Conservation (phyloP, 2,797 vertebrate genomes). For the Poeciliopsis infans region DNA sequence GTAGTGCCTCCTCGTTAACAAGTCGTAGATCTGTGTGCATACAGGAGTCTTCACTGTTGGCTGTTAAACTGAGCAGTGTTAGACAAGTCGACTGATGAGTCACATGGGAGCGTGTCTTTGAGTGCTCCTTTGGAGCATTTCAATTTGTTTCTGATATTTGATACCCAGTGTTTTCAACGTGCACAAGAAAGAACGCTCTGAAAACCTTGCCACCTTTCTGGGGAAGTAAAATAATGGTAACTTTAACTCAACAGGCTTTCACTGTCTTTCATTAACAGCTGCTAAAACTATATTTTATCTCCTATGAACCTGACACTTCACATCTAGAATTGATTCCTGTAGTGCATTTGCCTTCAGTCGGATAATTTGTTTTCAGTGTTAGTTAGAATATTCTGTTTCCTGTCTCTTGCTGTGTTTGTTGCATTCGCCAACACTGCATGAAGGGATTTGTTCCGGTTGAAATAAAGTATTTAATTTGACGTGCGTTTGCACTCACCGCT, state of each 20-base stretch:
- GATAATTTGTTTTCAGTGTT: slow-evolving; percentile 14
- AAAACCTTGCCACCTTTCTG: slow-evolving; percentile 1
- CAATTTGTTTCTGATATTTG: slow-evolving; percentile 19
- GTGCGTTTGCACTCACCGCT: slow-evolving; percentile 19
- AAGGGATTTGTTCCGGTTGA: slow-evolving; percentile 37
- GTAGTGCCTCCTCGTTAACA: neutral
- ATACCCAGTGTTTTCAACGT: slow-evolving; percentile 30
- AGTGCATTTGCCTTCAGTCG: slow-evolving; percentile 10
- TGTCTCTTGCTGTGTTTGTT: neutral
- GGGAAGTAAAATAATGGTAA: slow-evolving; percentile 13
- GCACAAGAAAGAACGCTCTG: slow-evolving; percentile 19
- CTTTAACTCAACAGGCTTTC: slow-evolving; percentile 30
- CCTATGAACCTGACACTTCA: neutral
- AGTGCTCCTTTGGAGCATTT: slow-evolving; percentile 25
- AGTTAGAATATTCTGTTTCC: slow-evolving; percentile 10
- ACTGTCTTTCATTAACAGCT: slow-evolving; percentile 9
- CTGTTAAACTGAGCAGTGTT: slow-evolving; percentile 45
- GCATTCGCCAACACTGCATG: slow-evolving; percentile 18
- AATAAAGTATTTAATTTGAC: slow-evolving; percentile 1
- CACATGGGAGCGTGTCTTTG: slow-evolving; percentile 28
- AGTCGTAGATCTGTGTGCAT: neutral
- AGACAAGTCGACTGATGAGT: slow-evolving; percentile 57
- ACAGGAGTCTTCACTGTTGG: slow-evolving; percentile 24
- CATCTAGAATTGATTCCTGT: neutral
- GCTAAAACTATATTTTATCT: neutral